phyloP scores from a whole-genome alignment of 2,888 invertebrate genomes.

The Dynastes tityus region DNA sequence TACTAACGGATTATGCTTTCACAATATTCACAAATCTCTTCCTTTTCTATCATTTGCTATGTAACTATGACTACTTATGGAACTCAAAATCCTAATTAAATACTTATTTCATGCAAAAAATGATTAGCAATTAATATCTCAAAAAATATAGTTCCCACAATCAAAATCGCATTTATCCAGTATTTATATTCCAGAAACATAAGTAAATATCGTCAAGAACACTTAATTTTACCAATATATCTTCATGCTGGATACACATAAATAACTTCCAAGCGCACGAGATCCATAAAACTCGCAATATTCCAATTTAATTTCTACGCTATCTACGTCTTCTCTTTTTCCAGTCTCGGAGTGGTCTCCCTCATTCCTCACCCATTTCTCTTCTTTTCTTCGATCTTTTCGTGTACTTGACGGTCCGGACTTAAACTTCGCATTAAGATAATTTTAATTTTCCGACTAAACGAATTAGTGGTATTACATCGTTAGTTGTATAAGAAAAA shows the following conservation, averaged over 20 bases:
- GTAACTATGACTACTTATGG: no score
- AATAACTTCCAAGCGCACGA: conserved; percentile 40
- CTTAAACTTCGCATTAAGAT: conserved; percentile 37
- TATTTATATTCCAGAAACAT: conserved; percentile 31
- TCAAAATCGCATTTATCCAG: conserved; percentile 13
- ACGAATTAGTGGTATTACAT: conserved; percentile 42
- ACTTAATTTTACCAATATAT: conserved; percentile 38
- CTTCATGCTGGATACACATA: conserved; percentile 37
- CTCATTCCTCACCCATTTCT: not conserved
- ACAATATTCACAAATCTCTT: no score
- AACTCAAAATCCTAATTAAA: no score
- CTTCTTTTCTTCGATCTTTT: not conserved
- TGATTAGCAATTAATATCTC: no score
- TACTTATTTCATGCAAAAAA: no score
- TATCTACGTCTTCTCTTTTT: conserved; percentile 31
- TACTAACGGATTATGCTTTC: no score
- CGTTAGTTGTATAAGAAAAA: conserved; percentile 29
- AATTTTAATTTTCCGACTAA: conserved; percentile 51
- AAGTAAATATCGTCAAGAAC: conserved; percentile 42
- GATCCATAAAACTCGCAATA: conserved; percentile 37
- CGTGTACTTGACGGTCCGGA: conserved; percentile 4
- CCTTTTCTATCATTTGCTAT: no score
- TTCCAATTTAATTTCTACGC: conserved; percentile 44
- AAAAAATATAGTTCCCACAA: conserved; percentile 22
- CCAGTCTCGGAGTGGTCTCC: not conserved